Evolutionary conservation across 1,140 invertebrate genomes (phyloP).

Genomic region (Leptoteleia sp.): DNA sequence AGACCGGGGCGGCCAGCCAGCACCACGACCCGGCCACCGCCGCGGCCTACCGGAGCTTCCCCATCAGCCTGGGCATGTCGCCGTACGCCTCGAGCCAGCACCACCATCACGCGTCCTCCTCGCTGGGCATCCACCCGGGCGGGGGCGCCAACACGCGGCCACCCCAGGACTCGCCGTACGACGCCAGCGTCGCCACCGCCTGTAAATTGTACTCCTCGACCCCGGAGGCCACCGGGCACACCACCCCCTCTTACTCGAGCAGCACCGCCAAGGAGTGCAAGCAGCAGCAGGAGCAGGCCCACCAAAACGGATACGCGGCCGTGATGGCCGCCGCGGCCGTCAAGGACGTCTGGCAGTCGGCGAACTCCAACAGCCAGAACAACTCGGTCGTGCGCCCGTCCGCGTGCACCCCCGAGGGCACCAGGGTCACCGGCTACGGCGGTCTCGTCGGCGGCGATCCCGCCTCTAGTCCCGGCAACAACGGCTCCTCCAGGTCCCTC

Average conservation of each 20-base stretch:
- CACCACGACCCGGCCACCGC: slow-evolving; percentile 85
- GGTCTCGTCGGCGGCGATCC: slow-evolving; percentile 87
- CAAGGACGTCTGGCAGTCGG: slow-evolving; percentile 86
- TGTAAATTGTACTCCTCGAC: slow-evolving; percentile 91
- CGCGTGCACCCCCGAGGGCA: slow-evolving; percentile 91
- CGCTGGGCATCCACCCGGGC: slow-evolving; percentile 78
- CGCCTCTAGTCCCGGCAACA: slow-evolving; percentile 88
- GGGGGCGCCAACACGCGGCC: slow-evolving; percentile 88
- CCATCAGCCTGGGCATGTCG: slow-evolving; percentile 91
- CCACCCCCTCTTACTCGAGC: slow-evolving; percentile 83
- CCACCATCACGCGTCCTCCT: slow-evolving; percentile 87
- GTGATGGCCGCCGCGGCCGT: slow-evolving; percentile 84
- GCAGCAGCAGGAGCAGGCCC: slow-evolving; percentile 85
- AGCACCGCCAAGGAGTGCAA: slow-evolving; percentile 83
- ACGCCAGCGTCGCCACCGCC: slow-evolving; percentile 91
- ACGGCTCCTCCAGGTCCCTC: slow-evolving; percentile 84
- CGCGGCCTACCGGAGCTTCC: slow-evolving; percentile 89
- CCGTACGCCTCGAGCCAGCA: slow-evolving; percentile 88
- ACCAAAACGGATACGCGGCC: slow-evolving; percentile 86
- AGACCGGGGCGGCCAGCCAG: slow-evolving; percentile 86
- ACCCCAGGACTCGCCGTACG: slow-evolving; percentile 93
- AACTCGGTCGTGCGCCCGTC: slow-evolving; percentile 88
- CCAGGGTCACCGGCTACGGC: slow-evolving; percentile 85
- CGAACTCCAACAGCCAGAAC: slow-evolving; percentile 84
- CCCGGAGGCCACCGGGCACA: slow-evolving; percentile 82